Evolutionary conservation across 2,888 invertebrate genomes (phyloP), one percentile per base, ranked within the genome.

Genomic region (Sphaerophoria rueppellii): DNA sequence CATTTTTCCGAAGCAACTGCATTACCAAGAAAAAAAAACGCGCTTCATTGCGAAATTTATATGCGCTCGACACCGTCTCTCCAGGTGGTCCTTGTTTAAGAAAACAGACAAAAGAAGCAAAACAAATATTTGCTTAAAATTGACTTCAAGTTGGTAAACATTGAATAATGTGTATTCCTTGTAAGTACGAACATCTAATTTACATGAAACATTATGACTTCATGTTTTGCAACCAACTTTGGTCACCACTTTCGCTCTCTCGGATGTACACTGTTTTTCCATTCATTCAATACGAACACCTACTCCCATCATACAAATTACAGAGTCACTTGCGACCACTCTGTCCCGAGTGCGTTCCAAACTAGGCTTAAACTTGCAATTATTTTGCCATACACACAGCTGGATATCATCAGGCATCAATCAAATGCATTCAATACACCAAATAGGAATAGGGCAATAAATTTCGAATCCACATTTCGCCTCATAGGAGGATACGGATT

Each of bases 331-430:
- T 24, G 24, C 57, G 73, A 60, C 14, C 37, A 48, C 48, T 12
- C n/a, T 52, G 67, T 54, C 34, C 11, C 37, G 48, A 58, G 76
- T 63, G 57, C 63, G 12, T 4, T 75, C 57, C 55, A 24, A 24
- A 24, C 24, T 24, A 1, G 24, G 24, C 24, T 24, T 24, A 24
- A 24, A 24, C 57, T 55, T 57, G 58, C 69, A 54, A 52, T 9
- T 24, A 24, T 24, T 24, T 24, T 40, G 40, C 2, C 1, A 40
- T 7, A 9, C 6, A 0, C 67, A 1, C 73, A 72, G 82, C 61
- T 73, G 72, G 78, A 82, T 73, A 78, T 77, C 73, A 67, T 69
- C 78, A 74, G 54, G 4, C 78, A 82, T 82, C 82, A 78, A 82
- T 82, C 82, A 82, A 54, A 46, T 52, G 55, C 73, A 74, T 78